Base-by-base conservation (phyloP, 1,140 invertebrate species). In the Apis laboriosa region DNA sequence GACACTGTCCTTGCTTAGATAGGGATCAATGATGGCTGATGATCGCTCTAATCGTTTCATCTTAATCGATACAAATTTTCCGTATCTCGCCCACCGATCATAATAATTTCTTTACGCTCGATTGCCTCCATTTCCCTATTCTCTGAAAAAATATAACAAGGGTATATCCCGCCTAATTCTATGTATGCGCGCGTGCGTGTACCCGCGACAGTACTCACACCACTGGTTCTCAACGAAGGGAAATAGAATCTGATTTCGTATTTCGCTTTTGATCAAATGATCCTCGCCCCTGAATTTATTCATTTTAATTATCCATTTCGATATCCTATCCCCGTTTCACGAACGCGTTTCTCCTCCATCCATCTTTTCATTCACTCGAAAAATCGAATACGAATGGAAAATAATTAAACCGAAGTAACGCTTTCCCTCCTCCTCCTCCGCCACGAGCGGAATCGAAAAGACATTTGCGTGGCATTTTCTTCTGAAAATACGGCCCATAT, bases 51-150 rank as follows among this genome's bases (percentile, higher is more conserved):
- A 83, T 87, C 84, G 82, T 85, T 80, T 64, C 67, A 88, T 86
- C 86, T 88, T 88, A 88, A 89, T 88, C 83, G 85, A 89, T 79
- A 80, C 67, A 84, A 86, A 87, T 84, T 86, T 84, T 74, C 60
- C 63, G 58, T 56, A 60, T 79, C 73, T 73, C 3, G 67, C 51
- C 71, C 34, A 21, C 72, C 71, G 28, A 64, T 68, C 71, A 67
- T 79, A 80, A 86, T 86, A 80, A 86, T 86, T 80, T 79, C 66
- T n/a, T 24, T n/a, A 43, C 49, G 55, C 55, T n/a, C 70, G 51
- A 77, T 72, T 43, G 21, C 60, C 49, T 21, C 12, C 15, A 34
- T 34, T 70, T 70, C 61, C 24, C 24, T n/a, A 19, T 55, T 72
- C 28, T 4, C 9, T 5, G 17, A n/a, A 3, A 9, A 21, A 71